A percentile compares a stretch with the other conserved stretches of the same genome.
These are phyloP conservation scores for Heterodera carotae DNA, from an alignment of 1,140 invertebrate species.

Conservation along the genomic window DNA sequence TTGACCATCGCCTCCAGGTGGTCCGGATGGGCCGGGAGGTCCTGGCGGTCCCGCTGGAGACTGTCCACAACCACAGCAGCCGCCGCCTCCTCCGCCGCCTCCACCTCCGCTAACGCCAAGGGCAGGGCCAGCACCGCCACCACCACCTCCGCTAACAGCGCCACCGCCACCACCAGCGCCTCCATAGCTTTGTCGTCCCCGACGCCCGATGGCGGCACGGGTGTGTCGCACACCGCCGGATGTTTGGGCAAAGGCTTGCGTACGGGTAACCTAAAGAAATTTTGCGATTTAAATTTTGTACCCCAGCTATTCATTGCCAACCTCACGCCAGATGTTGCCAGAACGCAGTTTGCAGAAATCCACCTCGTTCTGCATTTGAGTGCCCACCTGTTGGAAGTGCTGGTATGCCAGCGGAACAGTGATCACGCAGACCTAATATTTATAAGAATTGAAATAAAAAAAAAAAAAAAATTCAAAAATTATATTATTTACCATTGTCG, in stretches of 20 bases:
- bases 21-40: slow-evolving; percentile 42
- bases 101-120: background rate
- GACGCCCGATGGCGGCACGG: background rate
- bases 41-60: slow-evolving; percentile 48
- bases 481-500: slow-evolving; percentile 24
- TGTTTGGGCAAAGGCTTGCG: background rate
- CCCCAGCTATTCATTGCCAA: slow-evolving; percentile 11
- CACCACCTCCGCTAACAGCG: background rate
- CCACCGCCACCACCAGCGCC: slow-evolving; percentile 6
- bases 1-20: slow-evolving; percentile 22
- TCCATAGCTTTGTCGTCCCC: background rate
- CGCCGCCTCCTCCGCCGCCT: background rate
- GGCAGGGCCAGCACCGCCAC: background rate
- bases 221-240: background rate
- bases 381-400: slow-evolving; percentile 34
- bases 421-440: slow-evolving; percentile 31
- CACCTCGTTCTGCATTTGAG: slow-evolving; percentile 34
- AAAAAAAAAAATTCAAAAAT: background rate
- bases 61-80: slow-evolving; percentile 50
- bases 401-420: slow-evolving; percentile 55
- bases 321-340: slow-evolving; percentile 52
- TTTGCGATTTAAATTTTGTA: too few species aligned
- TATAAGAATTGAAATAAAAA: background rate
- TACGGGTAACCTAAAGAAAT: background rate
- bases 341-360: slow-evolving; percentile 51